Conservation (phyloP, 2,797 vertebrate species). For the Schizopygopsis pylzovi region DNA sequence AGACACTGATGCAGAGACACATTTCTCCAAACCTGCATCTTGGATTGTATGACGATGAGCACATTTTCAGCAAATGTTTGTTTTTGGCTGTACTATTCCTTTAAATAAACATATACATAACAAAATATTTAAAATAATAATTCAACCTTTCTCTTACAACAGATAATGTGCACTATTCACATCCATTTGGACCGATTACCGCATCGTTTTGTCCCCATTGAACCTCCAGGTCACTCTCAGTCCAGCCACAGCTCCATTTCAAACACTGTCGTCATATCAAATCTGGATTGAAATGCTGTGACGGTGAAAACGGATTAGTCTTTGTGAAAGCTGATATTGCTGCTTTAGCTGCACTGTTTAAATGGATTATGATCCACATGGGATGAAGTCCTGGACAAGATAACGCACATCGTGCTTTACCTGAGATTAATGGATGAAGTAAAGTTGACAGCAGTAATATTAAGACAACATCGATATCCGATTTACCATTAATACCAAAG, state of each 20-base stretch:
- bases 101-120: not conserved
- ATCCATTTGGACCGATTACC: not conserved
- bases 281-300: constrained; percentile 36
- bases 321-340: constrained; percentile 45
- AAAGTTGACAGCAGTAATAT: constrained; percentile 59
- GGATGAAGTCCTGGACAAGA: constrained; percentile 67
- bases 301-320: constrained; percentile 65
- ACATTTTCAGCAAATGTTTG: no score
- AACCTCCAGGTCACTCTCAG: constrained; percentile 15
- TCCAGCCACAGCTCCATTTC: not conserved
- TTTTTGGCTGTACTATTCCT: no score
- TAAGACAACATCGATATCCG: constrained; percentile 65
- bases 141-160: not conserved
- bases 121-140: not conserved
- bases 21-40: no score
- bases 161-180: not conserved
- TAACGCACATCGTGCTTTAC: constrained; percentile 50
- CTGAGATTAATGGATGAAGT: constrained; percentile 58
- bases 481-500: constrained; percentile 61
- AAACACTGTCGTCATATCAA: constrained; percentile 17
- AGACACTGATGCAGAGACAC: no score
- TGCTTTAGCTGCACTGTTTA: constrained; percentile 72
- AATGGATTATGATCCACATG: constrained; percentile 71
- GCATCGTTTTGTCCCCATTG: not conserved
- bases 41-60: no score